A percentile compares a stretch with the other conserved stretches of the same genome.
Evolutionary conservation across 2,797 vertebrate species (phyloP).

Genomic region (Simalia tracyae): DNA sequence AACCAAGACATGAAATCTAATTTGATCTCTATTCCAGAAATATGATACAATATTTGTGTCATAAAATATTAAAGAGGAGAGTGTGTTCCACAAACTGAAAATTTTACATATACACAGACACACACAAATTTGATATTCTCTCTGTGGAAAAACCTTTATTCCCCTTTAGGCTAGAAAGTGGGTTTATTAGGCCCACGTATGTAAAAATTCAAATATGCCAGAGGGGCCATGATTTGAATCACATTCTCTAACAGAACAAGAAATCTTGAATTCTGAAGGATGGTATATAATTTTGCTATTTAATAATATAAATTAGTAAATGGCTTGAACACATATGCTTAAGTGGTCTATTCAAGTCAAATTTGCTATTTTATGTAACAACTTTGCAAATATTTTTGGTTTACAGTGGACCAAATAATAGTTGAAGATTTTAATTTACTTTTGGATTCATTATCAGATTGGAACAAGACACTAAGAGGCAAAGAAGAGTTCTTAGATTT

Average conservation of each 20-base stretch:
- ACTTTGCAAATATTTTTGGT: no score
- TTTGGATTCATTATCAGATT: not conserved
- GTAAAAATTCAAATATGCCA: not conserved
- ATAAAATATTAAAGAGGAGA: not conserved
- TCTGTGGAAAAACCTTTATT: not conserved
- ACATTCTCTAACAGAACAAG: not conserved
- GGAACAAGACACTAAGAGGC: not conserved
- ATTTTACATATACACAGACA: not conserved
- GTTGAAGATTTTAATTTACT: no score
- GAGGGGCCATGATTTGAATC: not conserved
- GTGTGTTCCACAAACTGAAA: no score
- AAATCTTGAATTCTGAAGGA: not conserved
- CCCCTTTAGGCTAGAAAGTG: not conserved
- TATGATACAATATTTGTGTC: not conserved
- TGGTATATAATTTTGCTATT: not conserved
- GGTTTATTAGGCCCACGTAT: not conserved
- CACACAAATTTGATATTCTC: not conserved
- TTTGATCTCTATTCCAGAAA: not conserved
- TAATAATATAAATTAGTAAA: not conserved
- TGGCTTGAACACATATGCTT: no score
- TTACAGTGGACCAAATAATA: no score
- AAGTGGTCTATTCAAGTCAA: no score
- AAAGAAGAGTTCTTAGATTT: not conserved
- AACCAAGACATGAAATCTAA: not conserved
- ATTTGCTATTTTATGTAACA: no score